phyloP scores from a whole-genome alignment of 2,113 vertebrate genomes.

The Callipepla squamata region DNA sequence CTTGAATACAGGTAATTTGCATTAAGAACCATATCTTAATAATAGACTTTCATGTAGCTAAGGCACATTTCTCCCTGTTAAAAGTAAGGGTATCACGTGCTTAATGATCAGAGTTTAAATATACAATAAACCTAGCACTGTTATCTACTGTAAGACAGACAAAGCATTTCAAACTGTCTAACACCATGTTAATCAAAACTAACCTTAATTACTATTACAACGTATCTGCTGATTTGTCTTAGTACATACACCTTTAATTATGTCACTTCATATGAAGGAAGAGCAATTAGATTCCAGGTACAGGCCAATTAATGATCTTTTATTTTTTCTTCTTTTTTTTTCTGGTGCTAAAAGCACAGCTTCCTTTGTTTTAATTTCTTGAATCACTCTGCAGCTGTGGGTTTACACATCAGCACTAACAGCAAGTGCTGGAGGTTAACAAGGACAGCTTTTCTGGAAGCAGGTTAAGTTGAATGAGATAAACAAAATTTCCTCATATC shows the following conservation, averaged over 20 bases:
- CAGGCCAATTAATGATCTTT: background rate
- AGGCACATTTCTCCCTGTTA: background rate
- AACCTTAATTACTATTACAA: slow-evolving; percentile 35
- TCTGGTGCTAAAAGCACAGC: background rate
- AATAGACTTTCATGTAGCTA: background rate
- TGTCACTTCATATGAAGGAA: background rate
- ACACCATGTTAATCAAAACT: slow-evolving; percentile 34
- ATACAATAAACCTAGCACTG: slow-evolving; percentile 14
- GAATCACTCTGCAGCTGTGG: background rate
- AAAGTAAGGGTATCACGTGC: background rate
- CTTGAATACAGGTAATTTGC: background rate
- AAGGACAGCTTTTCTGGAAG: background rate
- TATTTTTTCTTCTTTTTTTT: background rate
- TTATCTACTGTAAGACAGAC: slow-evolving; percentile 24
- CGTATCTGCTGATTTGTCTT: background rate
- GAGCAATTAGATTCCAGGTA: background rate
- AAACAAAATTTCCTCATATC: background rate
- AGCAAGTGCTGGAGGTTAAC: slow-evolving; percentile 7
- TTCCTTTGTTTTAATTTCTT: slow-evolving; percentile 20
- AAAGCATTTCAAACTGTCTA: slow-evolving; percentile 40
- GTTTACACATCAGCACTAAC: background rate
- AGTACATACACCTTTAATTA: slow-evolving; percentile 30
- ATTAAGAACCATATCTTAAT: slow-evolving; percentile 28
- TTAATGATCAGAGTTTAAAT: slow-evolving; percentile 37
- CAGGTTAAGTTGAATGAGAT: background rate